Evolutionary conservation across 2,113 vertebrate genomes (phyloP).

Genomic region (Lasiurus borealis): DNA sequence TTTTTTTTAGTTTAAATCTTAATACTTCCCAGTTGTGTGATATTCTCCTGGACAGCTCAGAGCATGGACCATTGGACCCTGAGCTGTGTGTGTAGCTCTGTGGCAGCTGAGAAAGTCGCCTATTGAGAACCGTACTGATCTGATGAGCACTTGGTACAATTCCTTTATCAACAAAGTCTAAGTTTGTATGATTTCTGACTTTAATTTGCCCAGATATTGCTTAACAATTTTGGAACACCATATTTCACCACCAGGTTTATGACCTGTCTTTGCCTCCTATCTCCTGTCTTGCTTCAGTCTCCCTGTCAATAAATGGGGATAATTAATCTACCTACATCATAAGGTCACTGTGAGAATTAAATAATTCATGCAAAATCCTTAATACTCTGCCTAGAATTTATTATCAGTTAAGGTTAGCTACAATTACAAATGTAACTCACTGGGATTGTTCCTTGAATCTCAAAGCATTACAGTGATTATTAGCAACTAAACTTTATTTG

Average conservation of each 20-base stretch:
- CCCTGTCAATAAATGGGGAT: neutral
- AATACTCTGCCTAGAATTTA: neutral
- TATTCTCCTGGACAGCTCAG: neutral
- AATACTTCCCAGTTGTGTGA: neutral
- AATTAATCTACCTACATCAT: conserved; percentile 28
- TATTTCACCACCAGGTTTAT: neutral
- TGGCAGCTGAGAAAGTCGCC: neutral
- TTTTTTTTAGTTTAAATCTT: neutral
- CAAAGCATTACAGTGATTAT: conserved; percentile 1
- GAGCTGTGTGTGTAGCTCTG: neutral
- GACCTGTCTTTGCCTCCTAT: neutral
- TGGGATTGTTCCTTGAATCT: neutral
- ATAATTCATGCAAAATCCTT: conserved; percentile 1
- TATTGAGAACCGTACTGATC: neutral
- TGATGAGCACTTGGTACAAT: neutral
- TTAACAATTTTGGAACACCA: neutral
- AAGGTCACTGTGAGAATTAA: neutral
- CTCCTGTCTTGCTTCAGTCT: neutral
- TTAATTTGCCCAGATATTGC: neutral
- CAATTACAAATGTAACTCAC: neutral
- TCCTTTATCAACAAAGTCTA: neutral
- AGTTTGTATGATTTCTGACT: neutral
- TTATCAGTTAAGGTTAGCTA: conserved; percentile 31
- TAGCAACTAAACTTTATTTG: neutral
- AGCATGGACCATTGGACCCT: neutral